phyloP scores from a whole-genome alignment of 2,888 invertebrate genomes.

The Phaonia tiefii region DNA sequence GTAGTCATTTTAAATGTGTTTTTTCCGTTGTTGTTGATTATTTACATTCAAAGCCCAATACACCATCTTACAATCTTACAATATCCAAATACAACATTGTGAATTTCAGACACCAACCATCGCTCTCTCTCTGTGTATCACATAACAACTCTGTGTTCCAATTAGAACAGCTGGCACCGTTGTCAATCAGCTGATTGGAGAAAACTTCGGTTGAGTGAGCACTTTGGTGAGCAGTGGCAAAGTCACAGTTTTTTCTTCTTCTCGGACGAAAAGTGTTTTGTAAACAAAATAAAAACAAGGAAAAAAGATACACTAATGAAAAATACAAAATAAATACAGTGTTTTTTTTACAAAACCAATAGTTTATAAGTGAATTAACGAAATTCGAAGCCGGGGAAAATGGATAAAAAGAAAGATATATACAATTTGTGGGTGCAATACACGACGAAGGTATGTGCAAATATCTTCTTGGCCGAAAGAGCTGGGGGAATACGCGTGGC shows the following conservation, averaged over 20 bases:
- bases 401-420: constrained; percentile 81
- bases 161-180: constrained; percentile 26
- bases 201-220: neutral
- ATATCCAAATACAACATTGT: neutral
- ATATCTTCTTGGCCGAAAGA: neutral
- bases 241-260: constrained; percentile 50
- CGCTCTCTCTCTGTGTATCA: neutral
- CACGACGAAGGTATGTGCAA: constrained; percentile 81
- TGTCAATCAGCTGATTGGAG: constrained; percentile 33
- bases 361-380: constrained; percentile 51
- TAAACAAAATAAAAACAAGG: constrained; percentile 58
- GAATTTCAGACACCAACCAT: neutral
- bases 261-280: constrained; percentile 56
- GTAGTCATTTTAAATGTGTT: too few relatives aligned
- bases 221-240: constrained; percentile 20
- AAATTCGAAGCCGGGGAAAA: constrained; percentile 51
- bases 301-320: constrained; percentile 50
- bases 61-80: too few relatives aligned
- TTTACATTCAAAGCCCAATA: too few relatives aligned
- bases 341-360: constrained; percentile 39
- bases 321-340: constrained; percentile 21
- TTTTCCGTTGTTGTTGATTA: too few relatives aligned
- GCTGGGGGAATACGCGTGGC: constrained; percentile 38
- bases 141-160: neutral
- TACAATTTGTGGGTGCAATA: constrained; percentile 82